Base-by-base conservation (phyloP, 2,797 vertebrate genomes). In the Cyclura pinguis region DNA sequence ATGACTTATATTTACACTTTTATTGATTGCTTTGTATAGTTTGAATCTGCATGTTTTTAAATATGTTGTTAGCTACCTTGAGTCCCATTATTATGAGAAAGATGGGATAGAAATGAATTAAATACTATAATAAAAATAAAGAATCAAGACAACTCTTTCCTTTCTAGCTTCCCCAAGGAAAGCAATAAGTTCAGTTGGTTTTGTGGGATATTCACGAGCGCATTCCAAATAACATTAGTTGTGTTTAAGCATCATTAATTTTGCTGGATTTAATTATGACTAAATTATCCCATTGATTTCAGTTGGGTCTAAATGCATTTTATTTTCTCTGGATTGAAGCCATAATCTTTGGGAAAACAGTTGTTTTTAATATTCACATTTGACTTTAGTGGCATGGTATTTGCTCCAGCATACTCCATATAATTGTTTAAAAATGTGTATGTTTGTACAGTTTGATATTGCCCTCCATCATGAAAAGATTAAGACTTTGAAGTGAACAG, bases 111-210 rank as follows among this genome's bases (percentile, higher is more conserved):
- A 6, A 62, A 62, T 62, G 20, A 62, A 62, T 62, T 62, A 22
- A 62, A 62, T 62, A 62, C 22, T 22, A 62, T 22, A 62, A 18
- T 62, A 22, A 62, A 62, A 22, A 62, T 62, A 62, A 52, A 62
- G 52, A 86, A 91, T 93, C 90, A 84, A 80, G 81, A 93, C 22
- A 32, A 74, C n/a, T 90, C 16, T 29, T 4, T 32, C 76, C 22
- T 62, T 82, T 73, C 32, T 92, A 93, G 47, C 6, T 76, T 90
- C 27, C 29, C 50, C 38, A 1, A 32, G 22, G 59, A 9, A 50
- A 47, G 3, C 52, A 35, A 57, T 2, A 4, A 57, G 22, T 81
- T 57, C 80, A 81, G 22, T n/a, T 22, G 35, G 22, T 62, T 83
- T 35, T n/a, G 38, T 62, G 35, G 35, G 20, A 35, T 35, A 59